Conservation (phyloP, 2,113 vertebrate genomes). For the Chionis minor region DNA sequence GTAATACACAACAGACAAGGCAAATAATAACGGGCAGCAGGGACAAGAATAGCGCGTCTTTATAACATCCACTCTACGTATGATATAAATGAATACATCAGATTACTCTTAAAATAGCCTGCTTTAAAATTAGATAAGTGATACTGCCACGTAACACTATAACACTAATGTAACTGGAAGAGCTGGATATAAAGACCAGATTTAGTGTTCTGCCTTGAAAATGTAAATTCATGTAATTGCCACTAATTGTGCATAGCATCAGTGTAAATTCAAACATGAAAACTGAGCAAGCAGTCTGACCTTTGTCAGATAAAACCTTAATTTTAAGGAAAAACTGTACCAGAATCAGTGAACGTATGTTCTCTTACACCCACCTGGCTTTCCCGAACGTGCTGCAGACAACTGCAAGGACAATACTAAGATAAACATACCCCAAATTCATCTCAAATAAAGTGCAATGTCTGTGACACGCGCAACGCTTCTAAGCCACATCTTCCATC, state of each 20-base stretch:
- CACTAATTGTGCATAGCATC: background rate
- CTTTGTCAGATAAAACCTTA: background rate
- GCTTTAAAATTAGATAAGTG: background rate
- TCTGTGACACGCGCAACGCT: background rate
- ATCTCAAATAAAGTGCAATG: background rate
- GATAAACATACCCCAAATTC: background rate
- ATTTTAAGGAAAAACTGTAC: background rate
- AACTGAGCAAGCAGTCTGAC: background rate
- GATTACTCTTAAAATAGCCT: constrained; percentile 27
- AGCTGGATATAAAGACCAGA: background rate
- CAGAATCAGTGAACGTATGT: background rate
- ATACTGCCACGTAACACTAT: background rate
- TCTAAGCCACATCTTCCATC: background rate
- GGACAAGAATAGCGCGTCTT: background rate
- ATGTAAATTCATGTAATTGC: constrained; percentile 38
- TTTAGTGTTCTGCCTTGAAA: constrained; percentile 1
- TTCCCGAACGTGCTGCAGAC: background rate
- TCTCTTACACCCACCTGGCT: background rate
- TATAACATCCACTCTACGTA: background rate
- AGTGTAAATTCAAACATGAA: background rate
- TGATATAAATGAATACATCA: constrained; percentile 24
- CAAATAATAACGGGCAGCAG: background rate
- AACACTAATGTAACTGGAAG: constrained; percentile 12
- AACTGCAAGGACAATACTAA: background rate
- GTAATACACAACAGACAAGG: background rate